Percentiles rank a stretch among this genome's conserved stretches.
phyloP scores from a whole-genome alignment of 1,140 invertebrate species.

The Pantala flavescens region DNA sequence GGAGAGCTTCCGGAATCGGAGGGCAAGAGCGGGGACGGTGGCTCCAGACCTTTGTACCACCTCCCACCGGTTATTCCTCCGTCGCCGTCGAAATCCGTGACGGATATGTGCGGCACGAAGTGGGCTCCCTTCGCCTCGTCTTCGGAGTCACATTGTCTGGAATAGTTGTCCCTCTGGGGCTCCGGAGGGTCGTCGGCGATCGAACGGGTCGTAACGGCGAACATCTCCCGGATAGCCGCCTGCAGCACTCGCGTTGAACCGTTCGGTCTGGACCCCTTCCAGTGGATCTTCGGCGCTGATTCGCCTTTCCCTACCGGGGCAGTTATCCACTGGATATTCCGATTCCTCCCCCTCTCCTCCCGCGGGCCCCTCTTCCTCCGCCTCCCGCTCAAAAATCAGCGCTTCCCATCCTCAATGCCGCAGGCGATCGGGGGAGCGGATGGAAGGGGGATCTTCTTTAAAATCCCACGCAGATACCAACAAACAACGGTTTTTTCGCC shows the following conservation, averaged over 20 bases:
- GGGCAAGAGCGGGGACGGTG: too few species aligned
- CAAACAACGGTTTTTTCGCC: background rate
- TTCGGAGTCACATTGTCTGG: background rate
- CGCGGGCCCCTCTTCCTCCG: too few species aligned
- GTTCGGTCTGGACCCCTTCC: too few species aligned
- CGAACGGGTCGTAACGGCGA: background rate
- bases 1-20: background rate
- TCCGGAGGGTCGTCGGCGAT: background rate
- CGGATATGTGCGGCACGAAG: background rate
- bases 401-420: too few species aligned
- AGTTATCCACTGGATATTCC: too few species aligned
- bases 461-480: background rate
- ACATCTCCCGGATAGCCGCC: background rate
- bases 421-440: too few species aligned
- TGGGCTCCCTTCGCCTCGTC: background rate
- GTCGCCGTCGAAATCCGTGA: background rate
- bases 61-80: background rate
- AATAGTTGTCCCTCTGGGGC: background rate
- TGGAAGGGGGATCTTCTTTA: background rate
- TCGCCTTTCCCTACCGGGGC: too few species aligned
- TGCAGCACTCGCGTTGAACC: too few species aligned
- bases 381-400: too few species aligned
- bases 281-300: too few species aligned
- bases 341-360: too few species aligned
- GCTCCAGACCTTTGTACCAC: background rate